Percentiles rank a stretch among this genome's conserved stretches.
phyloP scores from a whole-genome alignment of 2,113 vertebrate genomes.

The Otis tarda region DNA sequence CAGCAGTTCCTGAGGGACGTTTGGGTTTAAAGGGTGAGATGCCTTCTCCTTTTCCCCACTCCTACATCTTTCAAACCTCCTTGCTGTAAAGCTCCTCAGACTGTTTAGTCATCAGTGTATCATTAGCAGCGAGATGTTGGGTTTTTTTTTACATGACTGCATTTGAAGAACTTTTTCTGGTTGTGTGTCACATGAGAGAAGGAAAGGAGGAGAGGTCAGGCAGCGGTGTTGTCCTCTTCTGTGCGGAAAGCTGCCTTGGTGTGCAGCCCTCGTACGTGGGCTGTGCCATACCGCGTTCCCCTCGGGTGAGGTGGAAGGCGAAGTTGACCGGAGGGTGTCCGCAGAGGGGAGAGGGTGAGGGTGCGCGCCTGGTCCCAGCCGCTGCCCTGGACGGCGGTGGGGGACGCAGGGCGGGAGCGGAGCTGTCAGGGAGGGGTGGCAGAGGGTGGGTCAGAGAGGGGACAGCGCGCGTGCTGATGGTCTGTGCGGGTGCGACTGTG shows the following conservation, averaged over 20 bases:
- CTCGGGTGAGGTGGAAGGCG: not conserved
- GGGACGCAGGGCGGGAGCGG: not conserved
- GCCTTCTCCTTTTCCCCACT: not conserved
- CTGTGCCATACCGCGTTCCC: not conserved
- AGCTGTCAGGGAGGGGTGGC: not conserved
- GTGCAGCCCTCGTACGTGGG: not conserved
- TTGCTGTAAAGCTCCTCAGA: not conserved
- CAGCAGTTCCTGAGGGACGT: not conserved
- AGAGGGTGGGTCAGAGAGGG: not conserved
- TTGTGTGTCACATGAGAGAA: not conserved
- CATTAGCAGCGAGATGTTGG: not conserved
- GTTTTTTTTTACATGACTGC: not conserved
- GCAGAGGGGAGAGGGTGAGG: not conserved
- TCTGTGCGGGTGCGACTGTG: not conserved
- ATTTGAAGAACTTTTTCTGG: not conserved
- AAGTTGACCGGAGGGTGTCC: not conserved
- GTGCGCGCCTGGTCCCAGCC: accelerated
- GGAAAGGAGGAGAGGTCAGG: not conserved
- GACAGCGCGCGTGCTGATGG: not conserved
- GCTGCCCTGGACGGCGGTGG: accelerated
- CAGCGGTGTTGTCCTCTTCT: not conserved
- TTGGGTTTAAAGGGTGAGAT: not conserved
- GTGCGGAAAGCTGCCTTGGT: not conserved
- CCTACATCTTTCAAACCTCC: not conserved
- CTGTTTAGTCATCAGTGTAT: not conserved